Evolutionary conservation across 2,797 vertebrate genomes (phyloP), one percentile per base, ranked within the genome.

Genomic region (Gymnoscopelus braueri): DNA sequence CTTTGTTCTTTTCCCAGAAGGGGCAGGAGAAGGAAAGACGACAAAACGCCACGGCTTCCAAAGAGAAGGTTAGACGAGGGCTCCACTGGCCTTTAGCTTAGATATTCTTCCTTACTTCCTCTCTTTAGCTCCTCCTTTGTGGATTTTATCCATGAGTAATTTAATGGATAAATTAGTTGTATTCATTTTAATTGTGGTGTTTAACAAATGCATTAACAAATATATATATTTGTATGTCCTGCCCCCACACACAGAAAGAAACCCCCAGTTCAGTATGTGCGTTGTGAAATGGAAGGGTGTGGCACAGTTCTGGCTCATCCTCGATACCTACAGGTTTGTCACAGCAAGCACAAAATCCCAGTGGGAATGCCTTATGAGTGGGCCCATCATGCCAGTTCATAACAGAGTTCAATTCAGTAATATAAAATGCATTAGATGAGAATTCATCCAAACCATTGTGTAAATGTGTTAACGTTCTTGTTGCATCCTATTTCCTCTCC

Each of bases 201-300:
- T 51, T 13, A 51, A 13, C 4, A 51, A 15, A 13, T 4, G 50
- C n/a, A 51, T 51, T 5, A 15, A 15, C n/a, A 15, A 4, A 51
- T 51, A 13, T 15, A 4, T 51, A 15, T 4, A 13, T 51, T n/a
- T 13, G n/a, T 71, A 4, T 62, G 26, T 59, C 65, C 63, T 53
- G 3, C 60, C 68, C 35, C 60, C 35, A 26, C 13, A 29, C 60
- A 73, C 88, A 99, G 97, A 86, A 99, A 99, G 95, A 99, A 99
- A 90, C 98, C 97, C 3, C 98, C 98, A 0, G 97, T 99, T 72
- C 98, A 99, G 78, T 99, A 99, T 1, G 98, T 99, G 8, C 97
- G 98, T 80, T 99, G 98, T 71, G 98, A 99, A 87, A 99, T 99
- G 93, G 98, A 99, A 82, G 98, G 98, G 73, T 99, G 98, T 26